These are phyloP conservation scores for Cuculus canorus DNA, from an alignment of 2,797 vertebrate genomes.

Conservation along the genomic window DNA sequence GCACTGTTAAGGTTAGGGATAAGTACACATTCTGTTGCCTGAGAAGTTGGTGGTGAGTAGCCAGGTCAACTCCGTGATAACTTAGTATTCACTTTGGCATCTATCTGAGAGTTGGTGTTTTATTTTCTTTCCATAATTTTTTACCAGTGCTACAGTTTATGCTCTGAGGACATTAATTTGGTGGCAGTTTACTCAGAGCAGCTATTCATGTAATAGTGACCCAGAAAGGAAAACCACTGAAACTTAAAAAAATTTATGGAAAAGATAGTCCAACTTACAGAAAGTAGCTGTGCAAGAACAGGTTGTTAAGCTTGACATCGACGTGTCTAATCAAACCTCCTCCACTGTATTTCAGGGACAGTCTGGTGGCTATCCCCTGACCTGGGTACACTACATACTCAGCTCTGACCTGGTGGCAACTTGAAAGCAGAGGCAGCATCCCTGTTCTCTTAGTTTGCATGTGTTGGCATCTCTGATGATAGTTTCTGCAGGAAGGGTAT, in stretches of 20 bases:
- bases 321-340: neutral
- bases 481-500: neutral
- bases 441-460: neutral
- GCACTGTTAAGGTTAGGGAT: neutral
- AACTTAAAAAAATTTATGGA: neutral
- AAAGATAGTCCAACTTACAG: neutral
- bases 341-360: neutral
- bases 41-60: neutral
- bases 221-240: neutral
- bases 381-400: fast-evolving
- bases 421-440: neutral
- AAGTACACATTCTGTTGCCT: neutral
- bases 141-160: neutral
- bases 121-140: neutral
- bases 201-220: neutral
- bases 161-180: neutral
- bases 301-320: neutral
- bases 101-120: neutral
- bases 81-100: neutral
- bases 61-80: neutral
- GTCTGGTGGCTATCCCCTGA: neutral
- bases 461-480: neutral
- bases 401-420: neutral
- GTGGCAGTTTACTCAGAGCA: neutral
- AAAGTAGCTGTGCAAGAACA: neutral